Percentiles rank a stretch among this genome's conserved stretches.
Conservation (phyloP, 1,140 invertebrate species). For the Pseudomyrmex cubaensis region DNA sequence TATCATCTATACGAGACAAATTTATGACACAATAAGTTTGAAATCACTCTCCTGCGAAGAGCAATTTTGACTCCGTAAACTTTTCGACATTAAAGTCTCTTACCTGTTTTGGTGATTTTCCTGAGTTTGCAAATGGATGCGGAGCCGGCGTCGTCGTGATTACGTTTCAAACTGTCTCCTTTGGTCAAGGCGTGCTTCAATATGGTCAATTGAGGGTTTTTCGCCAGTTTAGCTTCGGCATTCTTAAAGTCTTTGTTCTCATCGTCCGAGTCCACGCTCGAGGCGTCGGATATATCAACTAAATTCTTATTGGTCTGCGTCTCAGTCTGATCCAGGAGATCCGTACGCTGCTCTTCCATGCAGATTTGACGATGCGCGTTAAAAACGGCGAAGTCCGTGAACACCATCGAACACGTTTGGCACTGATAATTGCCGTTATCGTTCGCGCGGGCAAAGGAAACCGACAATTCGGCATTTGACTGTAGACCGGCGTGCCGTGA, state of each 20-base stretch:
- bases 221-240: conserved; percentile 83
- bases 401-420: conserved; percentile 82
- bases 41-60: not conserved
- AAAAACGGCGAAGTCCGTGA: conserved; percentile 80
- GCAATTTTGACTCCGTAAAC: not conserved
- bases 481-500: conserved; percentile 82
- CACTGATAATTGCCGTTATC: conserved; percentile 78
- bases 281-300: conserved; percentile 79
- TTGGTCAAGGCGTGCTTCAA: conserved; percentile 83
- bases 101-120: conserved; percentile 75
- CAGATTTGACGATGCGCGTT: conserved; percentile 82
- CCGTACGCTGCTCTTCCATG: conserved; percentile 68
- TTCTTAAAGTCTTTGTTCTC: conserved; percentile 81
- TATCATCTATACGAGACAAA: conserved; percentile 44
- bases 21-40: conserved; percentile 7
- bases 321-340: conserved; percentile 58
- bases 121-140: conserved; percentile 75
- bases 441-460: conserved; percentile 71
- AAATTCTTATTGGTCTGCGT: conserved; percentile 69
- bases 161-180: conserved; percentile 78
- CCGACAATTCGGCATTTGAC: conserved; percentile 74
- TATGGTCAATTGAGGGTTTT: conserved; percentile 84
- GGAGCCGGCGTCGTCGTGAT: conserved; percentile 75
- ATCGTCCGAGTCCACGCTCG: conserved; percentile 79
- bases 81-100: conserved; percentile 38